phyloP scores from a whole-genome alignment of 2,113 vertebrate species.

The Bettongia penicillata region DNA sequence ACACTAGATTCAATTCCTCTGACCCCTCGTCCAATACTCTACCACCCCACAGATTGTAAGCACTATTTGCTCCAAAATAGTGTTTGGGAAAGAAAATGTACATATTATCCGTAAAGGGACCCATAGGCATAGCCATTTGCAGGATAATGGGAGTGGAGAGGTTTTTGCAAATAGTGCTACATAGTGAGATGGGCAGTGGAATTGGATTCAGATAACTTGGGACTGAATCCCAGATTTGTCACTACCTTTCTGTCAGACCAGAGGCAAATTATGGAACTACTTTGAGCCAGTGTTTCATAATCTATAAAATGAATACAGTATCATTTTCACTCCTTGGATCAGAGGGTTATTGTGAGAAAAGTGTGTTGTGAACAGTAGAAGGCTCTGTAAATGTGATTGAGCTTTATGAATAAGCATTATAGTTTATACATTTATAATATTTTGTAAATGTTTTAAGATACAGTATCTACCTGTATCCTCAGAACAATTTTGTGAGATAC shows the following conservation, averaged over 20 bases:
- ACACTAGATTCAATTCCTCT: neutral
- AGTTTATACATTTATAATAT: neutral
- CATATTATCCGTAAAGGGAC: neutral
- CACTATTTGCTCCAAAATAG: neutral
- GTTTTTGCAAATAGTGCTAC: neutral
- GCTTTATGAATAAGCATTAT: neutral
- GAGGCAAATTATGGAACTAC: neutral
- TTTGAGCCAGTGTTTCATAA: neutral
- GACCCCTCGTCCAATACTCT: neutral
- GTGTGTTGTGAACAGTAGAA: neutral
- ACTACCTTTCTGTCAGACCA: neutral
- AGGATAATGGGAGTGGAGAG: neutral
- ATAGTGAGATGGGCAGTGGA: neutral
- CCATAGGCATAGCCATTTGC: neutral
- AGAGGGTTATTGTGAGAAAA: neutral
- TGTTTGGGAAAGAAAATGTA: neutral
- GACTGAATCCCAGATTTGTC: neutral
- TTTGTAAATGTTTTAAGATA: neutral
- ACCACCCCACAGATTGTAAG: neutral
- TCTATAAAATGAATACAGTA: neutral
- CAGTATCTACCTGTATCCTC: neutral
- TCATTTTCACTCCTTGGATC: neutral
- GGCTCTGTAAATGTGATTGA: neutral
- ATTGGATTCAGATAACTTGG: neutral
- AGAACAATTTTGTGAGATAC: neutral